These are phyloP conservation scores for Meloidogyne floridensis DNA, from an alignment of 1,140 invertebrate species.

Conservation along the genomic window DNA sequence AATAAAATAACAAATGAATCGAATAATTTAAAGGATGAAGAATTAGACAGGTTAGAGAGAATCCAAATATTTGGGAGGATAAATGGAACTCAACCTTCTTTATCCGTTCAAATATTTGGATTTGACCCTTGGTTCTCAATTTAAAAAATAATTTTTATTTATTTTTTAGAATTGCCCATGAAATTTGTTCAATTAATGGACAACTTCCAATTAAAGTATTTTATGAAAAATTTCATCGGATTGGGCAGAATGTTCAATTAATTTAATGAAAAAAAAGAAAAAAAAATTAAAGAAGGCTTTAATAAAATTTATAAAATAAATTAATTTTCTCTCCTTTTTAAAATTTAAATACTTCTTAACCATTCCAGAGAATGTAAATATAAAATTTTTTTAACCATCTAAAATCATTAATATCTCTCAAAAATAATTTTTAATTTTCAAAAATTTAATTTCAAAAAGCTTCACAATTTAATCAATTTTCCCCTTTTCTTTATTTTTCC, in stretches of 20 bases:
- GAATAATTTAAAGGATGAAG: background rate
- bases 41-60: background rate
- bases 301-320: background rate
- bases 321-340: background rate
- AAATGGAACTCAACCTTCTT: too few relatives aligned
- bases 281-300: background rate
- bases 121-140: too few relatives aligned
- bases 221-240: conserved; percentile 45
- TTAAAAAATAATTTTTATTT: background rate
- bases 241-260: conserved; percentile 10
- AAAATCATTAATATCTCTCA: background rate
- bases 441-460: too few relatives aligned
- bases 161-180: conserved; percentile 16
- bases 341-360: background rate
- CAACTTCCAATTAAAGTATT: conserved; percentile 52
- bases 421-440: too few relatives aligned
- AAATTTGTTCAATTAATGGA: conserved; percentile 34
- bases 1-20: conserved; percentile 6
- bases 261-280: background rate
- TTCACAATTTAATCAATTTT: too few relatives aligned
- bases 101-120: background rate
- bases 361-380: background rate
- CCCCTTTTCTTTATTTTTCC: too few relatives aligned
- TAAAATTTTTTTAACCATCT: background rate
- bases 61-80: too few relatives aligned